Conservation (phyloP, 53 echinoderm and acorn worm species). For the Antedon mediterranea region DNA sequence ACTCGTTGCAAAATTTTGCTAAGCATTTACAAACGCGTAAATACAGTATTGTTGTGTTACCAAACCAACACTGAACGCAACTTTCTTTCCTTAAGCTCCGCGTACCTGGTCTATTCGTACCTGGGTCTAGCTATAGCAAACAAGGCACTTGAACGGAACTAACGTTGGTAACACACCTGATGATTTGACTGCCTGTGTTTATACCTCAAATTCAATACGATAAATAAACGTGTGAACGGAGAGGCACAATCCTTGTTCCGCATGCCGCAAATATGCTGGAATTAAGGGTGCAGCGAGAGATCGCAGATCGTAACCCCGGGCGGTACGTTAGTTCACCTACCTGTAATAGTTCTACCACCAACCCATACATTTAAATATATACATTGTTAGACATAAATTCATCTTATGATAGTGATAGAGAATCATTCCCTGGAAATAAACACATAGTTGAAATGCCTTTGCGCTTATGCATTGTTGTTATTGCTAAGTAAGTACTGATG, state of each 20-base stretch:
- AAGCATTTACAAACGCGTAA: no score
- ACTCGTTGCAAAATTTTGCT: no score
- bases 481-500: neutral
- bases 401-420: neutral
- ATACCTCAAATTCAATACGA: neutral
- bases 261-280: neutral
- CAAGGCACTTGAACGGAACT: neutral
- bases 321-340: neutral
- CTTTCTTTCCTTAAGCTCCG: no score
- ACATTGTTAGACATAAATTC: neutral
- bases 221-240: neutral
- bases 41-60: no score
- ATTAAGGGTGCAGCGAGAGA: neutral
- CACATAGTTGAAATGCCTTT: neutral
- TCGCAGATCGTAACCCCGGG: neutral
- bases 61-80: no score
- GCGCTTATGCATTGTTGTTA: neutral
- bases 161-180: neutral
- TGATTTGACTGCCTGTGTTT: neutral
- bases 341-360: neutral
- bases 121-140: no score
- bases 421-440: neutral
- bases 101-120: no score
- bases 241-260: neutral
- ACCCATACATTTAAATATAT: neutral